Base-by-base conservation (phyloP, 1,140 invertebrate species). In the Rhopalosiphum padi region DNA sequence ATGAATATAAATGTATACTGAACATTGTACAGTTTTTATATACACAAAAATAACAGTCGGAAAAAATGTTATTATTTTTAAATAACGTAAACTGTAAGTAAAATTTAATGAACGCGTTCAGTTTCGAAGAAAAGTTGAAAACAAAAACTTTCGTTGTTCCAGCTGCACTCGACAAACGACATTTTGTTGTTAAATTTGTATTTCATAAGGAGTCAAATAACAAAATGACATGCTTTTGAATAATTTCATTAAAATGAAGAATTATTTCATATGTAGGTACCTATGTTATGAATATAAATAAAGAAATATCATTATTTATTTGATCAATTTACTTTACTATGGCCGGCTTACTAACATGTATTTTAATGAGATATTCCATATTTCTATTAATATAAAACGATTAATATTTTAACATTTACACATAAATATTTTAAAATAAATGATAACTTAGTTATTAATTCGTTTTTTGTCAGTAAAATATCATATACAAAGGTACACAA, bases 111-210 rank as follows among this genome's bases (percentile, higher is more conserved):
- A 89, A 53, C 48, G 48, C 22, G 8, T 53, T 22, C 48, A 37
- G 48, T 89, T 37, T 35, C 23, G 46, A 89, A 53, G 87, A 89
- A 89, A 89, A n/a, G 46, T 89, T 53, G 8, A 89, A 89, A 89
- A 89, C 30, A 53, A 89, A 86, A 89, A 89, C 87, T 89, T 89
- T 89, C 48, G 48, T 89, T 89, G 48, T 53, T 53, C 87, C n/a
- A 53, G 87, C 46, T 89, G 87, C 46, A 89, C 87, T 89, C 35
- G 87, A 89, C 87, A 53, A 89, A 89, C 48, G 48, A 89, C 48
- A 53, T 53, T 22, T 53, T 89, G 48, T 89, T 22, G 22, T 53
- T 37, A 35, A 53, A 89, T 89, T 8, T 37, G 48, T 89, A 89
- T 89, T 89, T 89, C n/a, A 89, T 53, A 53, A 89, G 22, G 48